Base-by-base conservation (phyloP, 37 sponge, comb jelly and placozoan species). In the Agelas oroides region DNA sequence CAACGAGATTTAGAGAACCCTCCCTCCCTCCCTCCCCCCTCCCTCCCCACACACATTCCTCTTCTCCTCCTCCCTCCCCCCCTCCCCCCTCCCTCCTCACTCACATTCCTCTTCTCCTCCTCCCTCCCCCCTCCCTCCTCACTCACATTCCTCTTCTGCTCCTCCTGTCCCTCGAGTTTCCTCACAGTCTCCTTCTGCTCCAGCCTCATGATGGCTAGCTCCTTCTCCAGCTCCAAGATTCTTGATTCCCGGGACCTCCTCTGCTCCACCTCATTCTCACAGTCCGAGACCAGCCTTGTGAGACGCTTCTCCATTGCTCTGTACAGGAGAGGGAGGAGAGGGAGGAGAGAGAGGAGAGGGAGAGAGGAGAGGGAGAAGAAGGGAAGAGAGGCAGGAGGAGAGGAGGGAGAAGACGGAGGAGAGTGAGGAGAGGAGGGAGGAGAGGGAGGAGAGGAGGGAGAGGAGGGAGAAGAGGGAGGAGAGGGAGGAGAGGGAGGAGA, bases 161-260 rank as follows among this genome's bases (percentile, higher is more conserved):
- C 85, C 53, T 76, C 60, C 20, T 23, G 1, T 17, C 0, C 70
- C 36, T 84, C 75, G 17, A 30, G 17, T 38, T 79, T 84, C 28
- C 80, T 84, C 13, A 2, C 71, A 20, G 62, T 16, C 62, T 89
- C 84, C 34, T 84, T 83, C 35, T 65, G 59, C 53, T 89, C 84
- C 23, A 83, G 28, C 16, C 34, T 46, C 2, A 39, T 1, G 1
- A 56, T 65, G 69, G 77, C 71, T 40, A 77, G n/a, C 38, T 65
- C 17, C 37, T 63, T 63, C 25, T 77, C 78, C 78, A 77, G 21
- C 65, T 61, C 41, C 40, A 77, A 16, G 19, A 77, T 25, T 23
- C 27, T 63, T 12, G 35, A 52, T 33, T 77, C 79, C 17, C 21
- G 37, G 25, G 27, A 19, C 52, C 41, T 37, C 35, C 58, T 32